Percentiles rank a stretch among this genome's conserved stretches.
Conservation (phyloP, 2,113 vertebrate genomes). For the Phylloscopus trochiloides region DNA sequence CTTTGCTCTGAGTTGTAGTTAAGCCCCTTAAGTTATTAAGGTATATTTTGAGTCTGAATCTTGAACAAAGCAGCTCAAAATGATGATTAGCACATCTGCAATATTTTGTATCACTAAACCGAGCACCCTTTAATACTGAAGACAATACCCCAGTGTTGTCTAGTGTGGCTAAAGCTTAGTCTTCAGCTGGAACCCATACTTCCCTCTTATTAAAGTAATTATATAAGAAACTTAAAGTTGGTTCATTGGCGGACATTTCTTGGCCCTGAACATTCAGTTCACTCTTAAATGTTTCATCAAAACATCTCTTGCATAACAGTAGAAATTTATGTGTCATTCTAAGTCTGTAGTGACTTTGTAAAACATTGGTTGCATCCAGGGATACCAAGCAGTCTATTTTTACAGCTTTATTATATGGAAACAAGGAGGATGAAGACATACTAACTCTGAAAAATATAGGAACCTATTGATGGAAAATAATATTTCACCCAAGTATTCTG, state of each 20-base stretch:
- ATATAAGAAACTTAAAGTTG: constrained; percentile 9
- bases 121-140: background rate
- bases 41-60: background rate
- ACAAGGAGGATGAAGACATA: background rate
- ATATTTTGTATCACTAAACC: background rate
- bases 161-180: background rate
- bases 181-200: background rate
- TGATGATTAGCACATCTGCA: constrained; percentile 3
- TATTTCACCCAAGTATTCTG: background rate
- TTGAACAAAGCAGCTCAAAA: constrained; percentile 5
- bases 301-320: background rate
- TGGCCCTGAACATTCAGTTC: background rate
- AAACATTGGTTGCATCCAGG: background rate
- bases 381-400: background rate
- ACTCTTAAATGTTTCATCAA: background rate
- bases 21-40: background rate
- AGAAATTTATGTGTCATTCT: background rate
- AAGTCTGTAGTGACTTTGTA: background rate
- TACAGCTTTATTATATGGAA: background rate
- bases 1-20: background rate
- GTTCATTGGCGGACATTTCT: background rate
- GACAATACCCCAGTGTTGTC: constrained; percentile 25
- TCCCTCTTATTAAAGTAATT: constrained; percentile 41
- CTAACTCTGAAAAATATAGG: background rate
- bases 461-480: background rate